A percentile compares a stretch with the other conserved stretches of the same genome.
These are phyloP conservation scores for Tridacna gigas DNA, from an alignment of 2,888 invertebrate genomes.

Conservation along the genomic window DNA sequence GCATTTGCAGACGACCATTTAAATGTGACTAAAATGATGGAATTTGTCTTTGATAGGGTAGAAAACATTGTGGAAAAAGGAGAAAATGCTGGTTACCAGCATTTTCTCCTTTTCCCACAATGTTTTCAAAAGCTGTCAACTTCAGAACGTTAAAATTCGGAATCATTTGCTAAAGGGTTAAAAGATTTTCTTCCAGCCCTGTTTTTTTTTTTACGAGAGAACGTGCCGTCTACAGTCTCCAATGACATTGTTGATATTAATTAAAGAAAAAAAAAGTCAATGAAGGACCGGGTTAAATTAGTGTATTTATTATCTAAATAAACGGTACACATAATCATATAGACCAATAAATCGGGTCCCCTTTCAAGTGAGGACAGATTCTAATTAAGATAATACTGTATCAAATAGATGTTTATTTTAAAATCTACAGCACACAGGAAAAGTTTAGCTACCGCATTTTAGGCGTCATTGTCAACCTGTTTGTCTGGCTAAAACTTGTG, in stretches of 20 bases:
- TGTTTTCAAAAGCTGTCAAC: neutral
- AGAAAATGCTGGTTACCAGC: conserved; percentile 1
- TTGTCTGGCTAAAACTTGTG: too few species aligned
- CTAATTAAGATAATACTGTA: conserved; percentile 48
- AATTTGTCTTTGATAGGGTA: too few species aligned
- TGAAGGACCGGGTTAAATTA: neutral
- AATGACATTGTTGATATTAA: too few species aligned
- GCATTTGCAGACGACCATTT: too few species aligned
- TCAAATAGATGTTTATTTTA: conserved; percentile 50
- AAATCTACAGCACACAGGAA: conserved; percentile 20
- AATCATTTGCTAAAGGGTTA: too few species aligned
- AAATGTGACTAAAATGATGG: too few species aligned
- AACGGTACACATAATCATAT: conserved; percentile 40
- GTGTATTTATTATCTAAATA: conserved; percentile 47
- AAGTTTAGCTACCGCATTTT: neutral
- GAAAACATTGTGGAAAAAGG: neutral
- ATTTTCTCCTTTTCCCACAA: neutral
- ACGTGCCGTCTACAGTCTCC: too few species aligned
- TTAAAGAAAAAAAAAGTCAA: neutral
- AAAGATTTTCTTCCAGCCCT: too few species aligned
- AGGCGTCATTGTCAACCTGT: too few species aligned
- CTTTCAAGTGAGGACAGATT: conserved; percentile 36
- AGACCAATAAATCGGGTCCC: conserved; percentile 43
- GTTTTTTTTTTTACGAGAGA: too few species aligned
- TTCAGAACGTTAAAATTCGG: too few species aligned